phyloP scores from a whole-genome alignment of 2,113 vertebrate species.

The Amphiprion ocellaris region DNA sequence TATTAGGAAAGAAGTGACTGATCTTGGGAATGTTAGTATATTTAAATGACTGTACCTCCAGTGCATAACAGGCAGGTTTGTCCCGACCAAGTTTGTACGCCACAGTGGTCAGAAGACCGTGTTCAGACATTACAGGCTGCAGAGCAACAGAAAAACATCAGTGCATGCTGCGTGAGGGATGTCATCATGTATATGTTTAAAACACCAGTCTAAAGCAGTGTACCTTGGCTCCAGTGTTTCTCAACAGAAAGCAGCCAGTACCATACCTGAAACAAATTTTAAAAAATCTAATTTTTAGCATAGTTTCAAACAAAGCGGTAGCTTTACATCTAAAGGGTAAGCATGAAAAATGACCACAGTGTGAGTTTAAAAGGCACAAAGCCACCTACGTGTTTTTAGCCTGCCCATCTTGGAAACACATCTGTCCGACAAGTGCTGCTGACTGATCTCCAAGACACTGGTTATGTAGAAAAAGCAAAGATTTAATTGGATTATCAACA shows the following conservation, averaged over 20 bases:
- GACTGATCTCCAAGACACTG: constrained; percentile 89
- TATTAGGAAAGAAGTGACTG: no score
- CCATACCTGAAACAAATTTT: constrained; percentile 86
- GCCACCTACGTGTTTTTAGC: constrained; percentile 94
- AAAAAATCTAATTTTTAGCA: background rate
- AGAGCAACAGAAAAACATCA: constrained; percentile 1
- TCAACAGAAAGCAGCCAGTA: constrained; percentile 94
- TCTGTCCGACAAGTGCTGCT: constrained; percentile 95
- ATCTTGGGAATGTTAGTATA: no score
- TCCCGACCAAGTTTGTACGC: constrained; percentile 94
- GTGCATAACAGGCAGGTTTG: constrained; percentile 90
- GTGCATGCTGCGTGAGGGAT: background rate
- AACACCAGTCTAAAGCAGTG: no score
- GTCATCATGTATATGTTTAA: no score
- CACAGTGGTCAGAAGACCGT: constrained; percentile 95
- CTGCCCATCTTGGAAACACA: constrained; percentile 94
- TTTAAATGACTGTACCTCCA: constrained; percentile 85
- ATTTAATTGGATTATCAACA: background rate
- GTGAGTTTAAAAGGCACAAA: constrained; percentile 33
- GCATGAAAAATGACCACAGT: background rate
- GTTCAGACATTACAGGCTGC: constrained; percentile 93
- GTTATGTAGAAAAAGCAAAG: background rate
- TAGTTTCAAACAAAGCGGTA: background rate
- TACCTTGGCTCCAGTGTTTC: constrained; percentile 94
- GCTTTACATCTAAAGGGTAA: background rate